Evolutionary conservation across 2,797 vertebrate genomes (phyloP), one percentile per base, ranked within the genome.

Genomic region (Neosilurus hyrtlii): DNA sequence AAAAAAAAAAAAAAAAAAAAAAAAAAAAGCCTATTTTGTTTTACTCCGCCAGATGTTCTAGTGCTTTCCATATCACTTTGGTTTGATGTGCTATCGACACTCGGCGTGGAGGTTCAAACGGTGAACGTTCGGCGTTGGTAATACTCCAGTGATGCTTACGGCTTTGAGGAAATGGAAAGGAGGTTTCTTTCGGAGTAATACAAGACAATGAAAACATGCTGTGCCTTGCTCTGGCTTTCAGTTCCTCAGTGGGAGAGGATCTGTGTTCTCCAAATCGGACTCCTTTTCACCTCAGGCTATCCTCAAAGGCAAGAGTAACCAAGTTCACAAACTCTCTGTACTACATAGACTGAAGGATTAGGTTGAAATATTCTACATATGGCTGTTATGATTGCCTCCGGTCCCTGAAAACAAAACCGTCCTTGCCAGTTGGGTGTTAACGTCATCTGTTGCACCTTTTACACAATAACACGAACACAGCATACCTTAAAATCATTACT

Each of bases 191-290:
- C 57, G 56, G 73, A 73, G 85, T 84, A 87, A 89, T 83, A 85
- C 78, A 86, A 87, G 84, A 88, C 78, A 87, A 88, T 84, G 86
- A 89, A 88, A 88, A 88, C 87, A 86, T 87, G 83, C 86, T 85
- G 84, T 75, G 86, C 84, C 82, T 82, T 61, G 82, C 82, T 76
- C 81, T 86, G 73, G 76, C 82, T 83, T 88, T 84, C 79, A 82
- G 84, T 82, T 83, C 84, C 86, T 86, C 82, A 82, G 84, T 82
- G 82, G 86, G 88, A 88, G 83, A 87, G 68, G 43, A 43, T 43
- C 43, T 43, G 43, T 61, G 81, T 79, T 82, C 81, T 81, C 81
- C 84, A 87, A 78, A 83, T 86, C 86, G 81, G 82, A 86, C 86
- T 87, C 84, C 62, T 85, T 81, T 81, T 86, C 71, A 87, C 87